Base-by-base conservation (phyloP, 2,113 vertebrate species). In the Malurus elegans region DNA sequence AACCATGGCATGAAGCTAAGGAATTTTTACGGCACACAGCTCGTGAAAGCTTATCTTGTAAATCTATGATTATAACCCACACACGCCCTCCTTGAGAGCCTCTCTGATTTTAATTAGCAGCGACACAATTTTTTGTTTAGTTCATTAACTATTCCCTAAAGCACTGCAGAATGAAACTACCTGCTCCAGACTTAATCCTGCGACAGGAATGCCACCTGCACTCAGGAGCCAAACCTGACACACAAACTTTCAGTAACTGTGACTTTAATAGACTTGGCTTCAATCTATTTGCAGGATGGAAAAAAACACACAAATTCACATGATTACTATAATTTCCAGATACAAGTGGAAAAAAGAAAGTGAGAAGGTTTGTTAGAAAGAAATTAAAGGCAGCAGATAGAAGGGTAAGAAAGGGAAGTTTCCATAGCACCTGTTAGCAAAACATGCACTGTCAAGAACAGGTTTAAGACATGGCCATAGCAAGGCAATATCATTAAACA, bases 51-150 rank as follows among this genome's bases (percentile, higher is more conserved):
- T 91, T 86, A 80, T 58, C 69, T 92, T 74, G 60, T 84, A 84
- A 91, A 94, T 84, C 87, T 87, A 16, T 14, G 60, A 80, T 80
- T 80, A 86, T 72, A 92, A 75, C 5, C 17, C 48, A 17, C 3
- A 8, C 25, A 15, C 3, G 7, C 38, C 18, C 31, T 29, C 32
- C 61, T 15, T 4, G 6, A 81, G 54, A 95, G 78, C 70, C 93
- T 56, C 78, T 64, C 90, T 75, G 67, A 76, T 73, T 93, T 83
- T 88, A 95, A 90, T 76, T 81, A 91, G 78, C 90, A 75, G 69
- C 15, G 18, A 67, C 17, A 16, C 50, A 38, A 31, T 38, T 40
- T 87, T 74, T 60, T 62, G 66, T 64, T 93, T 50, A 31, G 42
- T 38, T 53, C 19, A 5, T 92, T 82, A 86, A 50, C 45, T 28